A percentile compares a stretch with the other conserved stretches of the same genome.
Conservation (phyloP, 2,797 vertebrate genomes). For the Vultur gryphus region DNA sequence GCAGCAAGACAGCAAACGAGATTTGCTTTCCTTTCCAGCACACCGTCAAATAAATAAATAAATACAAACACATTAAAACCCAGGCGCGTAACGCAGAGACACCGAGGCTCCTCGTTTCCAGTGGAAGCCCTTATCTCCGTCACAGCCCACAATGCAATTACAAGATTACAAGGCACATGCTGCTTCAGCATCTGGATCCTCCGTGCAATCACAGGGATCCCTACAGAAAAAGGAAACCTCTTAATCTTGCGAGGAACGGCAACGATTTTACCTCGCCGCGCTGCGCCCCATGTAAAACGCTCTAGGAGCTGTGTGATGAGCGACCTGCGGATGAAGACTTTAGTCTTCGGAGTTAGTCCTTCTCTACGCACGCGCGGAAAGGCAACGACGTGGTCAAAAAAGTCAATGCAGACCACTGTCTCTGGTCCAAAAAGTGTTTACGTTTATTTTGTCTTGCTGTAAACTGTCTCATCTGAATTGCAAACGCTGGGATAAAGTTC, state of each 20-base stretch:
- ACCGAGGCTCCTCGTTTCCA: background rate
- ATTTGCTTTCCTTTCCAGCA: background rate
- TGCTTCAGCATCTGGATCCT: conserved; percentile 37
- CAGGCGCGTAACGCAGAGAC: background rate
- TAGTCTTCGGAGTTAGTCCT: fast-evolving
- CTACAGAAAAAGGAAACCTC: background rate
- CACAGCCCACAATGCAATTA: conserved; percentile 35
- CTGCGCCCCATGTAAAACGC: background rate
- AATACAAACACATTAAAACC: background rate
- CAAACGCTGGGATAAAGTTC: background rate
- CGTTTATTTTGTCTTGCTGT: background rate
- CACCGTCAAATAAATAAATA: background rate
- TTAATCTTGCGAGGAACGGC: background rate
- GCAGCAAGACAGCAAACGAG: background rate
- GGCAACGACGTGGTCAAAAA: background rate
- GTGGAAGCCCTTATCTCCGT: conserved; percentile 11
- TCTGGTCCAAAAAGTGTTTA: background rate
- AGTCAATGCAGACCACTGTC: background rate
- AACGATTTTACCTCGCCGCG: background rate
- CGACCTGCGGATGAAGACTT: background rate
- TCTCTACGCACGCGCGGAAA: background rate
- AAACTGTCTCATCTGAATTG: background rate
- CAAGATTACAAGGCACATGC: conserved; percentile 47
- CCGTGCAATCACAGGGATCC: background rate
- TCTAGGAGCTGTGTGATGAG: fast-evolving